Conservation (phyloP, 2,113 vertebrate species). For the Centropristis striata region DNA sequence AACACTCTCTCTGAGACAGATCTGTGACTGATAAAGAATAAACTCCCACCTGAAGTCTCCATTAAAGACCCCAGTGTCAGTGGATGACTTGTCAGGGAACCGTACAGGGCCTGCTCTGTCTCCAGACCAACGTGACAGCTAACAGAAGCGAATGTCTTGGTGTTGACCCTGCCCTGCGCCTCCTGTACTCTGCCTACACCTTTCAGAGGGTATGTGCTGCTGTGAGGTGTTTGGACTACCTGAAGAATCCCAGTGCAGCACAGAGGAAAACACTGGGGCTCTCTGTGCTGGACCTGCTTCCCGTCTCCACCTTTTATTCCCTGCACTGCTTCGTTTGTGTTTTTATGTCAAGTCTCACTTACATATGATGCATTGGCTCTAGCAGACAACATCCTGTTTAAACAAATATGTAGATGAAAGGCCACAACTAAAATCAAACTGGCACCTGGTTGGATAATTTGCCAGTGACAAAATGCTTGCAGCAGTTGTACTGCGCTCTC, state of each 20-base stretch:
- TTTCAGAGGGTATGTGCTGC: slow-evolving; percentile 42
- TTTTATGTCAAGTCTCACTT: slow-evolving; percentile 86
- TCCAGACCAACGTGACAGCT: slow-evolving; percentile 49
- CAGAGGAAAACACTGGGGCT: slow-evolving; percentile 65
- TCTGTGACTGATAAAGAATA: slow-evolving; percentile 37
- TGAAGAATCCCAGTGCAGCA: slow-evolving; percentile 67
- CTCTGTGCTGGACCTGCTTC: slow-evolving; percentile 65
- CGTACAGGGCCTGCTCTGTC: slow-evolving; percentile 54
- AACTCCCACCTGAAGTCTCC: slow-evolving; percentile 50
- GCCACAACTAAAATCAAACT: slow-evolving; percentile 64
- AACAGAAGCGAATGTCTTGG: slow-evolving; percentile 49
- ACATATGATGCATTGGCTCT: slow-evolving; percentile 82
- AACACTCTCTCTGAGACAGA: slow-evolving; percentile 28
- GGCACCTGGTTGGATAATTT: slow-evolving; percentile 69
- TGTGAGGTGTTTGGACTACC: slow-evolving; percentile 70
- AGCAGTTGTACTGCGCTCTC: slow-evolving; percentile 33
- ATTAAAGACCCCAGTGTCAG: slow-evolving; percentile 53
- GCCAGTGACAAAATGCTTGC: slow-evolving; percentile 58
- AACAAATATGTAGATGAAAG: slow-evolving; percentile 82
- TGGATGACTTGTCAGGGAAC: slow-evolving; percentile 59
- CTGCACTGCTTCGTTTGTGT: slow-evolving; percentile 78
- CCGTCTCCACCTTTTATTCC: slow-evolving; percentile 62
- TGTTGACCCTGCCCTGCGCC: slow-evolving; percentile 45
- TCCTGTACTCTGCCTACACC: slow-evolving; percentile 42
- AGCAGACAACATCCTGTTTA: slow-evolving; percentile 85